Percentiles rank a stretch among this genome's conserved stretches.
Conservation (phyloP, 2,888 invertebrate genomes). For the Gnatocerus cornutus region DNA sequence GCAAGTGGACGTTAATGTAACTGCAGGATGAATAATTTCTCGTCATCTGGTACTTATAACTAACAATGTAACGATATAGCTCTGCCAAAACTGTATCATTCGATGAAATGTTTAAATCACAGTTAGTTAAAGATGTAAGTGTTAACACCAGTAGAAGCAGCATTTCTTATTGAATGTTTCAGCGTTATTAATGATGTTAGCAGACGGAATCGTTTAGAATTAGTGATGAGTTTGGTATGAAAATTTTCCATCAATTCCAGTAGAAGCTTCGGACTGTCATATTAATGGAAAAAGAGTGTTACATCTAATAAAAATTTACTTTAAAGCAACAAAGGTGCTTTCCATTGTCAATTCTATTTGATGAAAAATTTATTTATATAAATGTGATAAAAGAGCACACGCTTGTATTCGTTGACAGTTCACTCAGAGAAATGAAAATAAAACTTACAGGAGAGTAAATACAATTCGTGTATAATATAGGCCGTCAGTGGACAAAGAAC, state of each 20-base stretch:
- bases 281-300: constrained; percentile 3
- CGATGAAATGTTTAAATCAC: constrained; percentile 3
- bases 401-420: no score
- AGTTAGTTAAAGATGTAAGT: background rate
- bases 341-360: no score
- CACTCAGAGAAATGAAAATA: no score
- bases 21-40: constrained; percentile 30
- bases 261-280: background rate
- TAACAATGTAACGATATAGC: constrained; percentile 13
- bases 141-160: background rate
- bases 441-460: no score
- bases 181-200: no score
- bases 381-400: no score
- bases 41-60: constrained; percentile 11
- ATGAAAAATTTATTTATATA: no score
- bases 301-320: background rate
- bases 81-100: background rate
- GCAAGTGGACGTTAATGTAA: constrained; percentile 28
- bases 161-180: no score
- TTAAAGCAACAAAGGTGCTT: no score
- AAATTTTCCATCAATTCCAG: constrained; percentile 23
- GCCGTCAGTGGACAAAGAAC: no score
- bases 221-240: constrained; percentile 3
- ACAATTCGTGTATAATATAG: no score
- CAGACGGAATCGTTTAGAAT: no score